Evolutionary conservation across 2,888 invertebrate genomes (phyloP).

Genomic region (Lasioglossum villosulum): DNA sequence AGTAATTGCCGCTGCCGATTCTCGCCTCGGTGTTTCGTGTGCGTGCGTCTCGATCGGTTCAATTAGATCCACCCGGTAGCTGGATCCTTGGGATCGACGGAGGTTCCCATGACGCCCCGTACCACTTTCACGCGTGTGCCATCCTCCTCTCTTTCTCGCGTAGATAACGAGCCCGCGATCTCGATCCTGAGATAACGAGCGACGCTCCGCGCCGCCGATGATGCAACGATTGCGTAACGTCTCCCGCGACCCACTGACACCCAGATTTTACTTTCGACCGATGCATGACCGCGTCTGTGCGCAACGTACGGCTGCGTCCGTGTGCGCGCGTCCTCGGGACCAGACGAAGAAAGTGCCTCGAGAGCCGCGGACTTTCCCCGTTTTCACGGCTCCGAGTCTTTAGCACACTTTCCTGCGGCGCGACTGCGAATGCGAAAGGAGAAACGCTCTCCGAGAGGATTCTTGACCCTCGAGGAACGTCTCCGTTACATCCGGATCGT

Average conservation of each 20-base stretch:
- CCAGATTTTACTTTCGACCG: constrained; percentile 67
- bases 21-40: background rate
- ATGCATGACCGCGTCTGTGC: constrained; percentile 7
- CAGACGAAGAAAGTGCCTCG: constrained; percentile 35
- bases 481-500: background rate
- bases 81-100: constrained; percentile 3
- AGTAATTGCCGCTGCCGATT: constrained; percentile 2
- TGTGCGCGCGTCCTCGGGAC: background rate
- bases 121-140: constrained; percentile 43
- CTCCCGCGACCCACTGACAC: constrained; percentile 44
- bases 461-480: background rate
- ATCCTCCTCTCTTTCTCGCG: background rate
- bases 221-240: constrained; percentile 45
- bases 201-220: constrained; percentile 12
- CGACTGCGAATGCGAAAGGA: background rate
- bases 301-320: too few relatives aligned
- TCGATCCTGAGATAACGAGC: constrained; percentile 50
- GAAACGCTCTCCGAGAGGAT: background rate
- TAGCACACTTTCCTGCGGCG: constrained; percentile 31
- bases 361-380: constrained; percentile 41
- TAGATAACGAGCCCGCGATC: constrained; percentile 6
- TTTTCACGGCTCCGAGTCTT: constrained; percentile 40
- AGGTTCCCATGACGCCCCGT: constrained; percentile 17
- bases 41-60: background rate
- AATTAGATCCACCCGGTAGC: constrained; percentile 14